Evolutionary conservation across 37 sponge, comb jelly and placozoan species (phyloP).

Genomic region (Crambe crambe): DNA sequence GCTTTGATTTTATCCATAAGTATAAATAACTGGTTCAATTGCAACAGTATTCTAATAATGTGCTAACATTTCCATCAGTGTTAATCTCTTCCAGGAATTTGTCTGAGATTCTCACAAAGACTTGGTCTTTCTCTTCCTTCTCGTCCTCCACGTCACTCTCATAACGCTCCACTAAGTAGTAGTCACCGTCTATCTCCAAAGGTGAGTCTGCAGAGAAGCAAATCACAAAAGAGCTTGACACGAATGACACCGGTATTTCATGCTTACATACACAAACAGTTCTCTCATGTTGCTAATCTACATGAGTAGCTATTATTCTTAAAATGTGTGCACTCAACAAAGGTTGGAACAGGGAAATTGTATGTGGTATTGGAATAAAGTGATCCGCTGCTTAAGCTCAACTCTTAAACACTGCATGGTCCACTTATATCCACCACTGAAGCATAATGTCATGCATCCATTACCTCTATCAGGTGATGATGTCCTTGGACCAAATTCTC

Average conservation of each 20-base stretch:
- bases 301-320: no score
- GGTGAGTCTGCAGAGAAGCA: slow-evolving; percentile 1
- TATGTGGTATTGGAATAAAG: no score
- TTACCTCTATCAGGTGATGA: slow-evolving; percentile 7
- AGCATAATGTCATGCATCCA: neutral
- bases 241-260: no score
- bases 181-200: slow-evolving; percentile 12
- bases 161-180: slow-evolving; percentile 57
- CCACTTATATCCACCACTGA: neutral
- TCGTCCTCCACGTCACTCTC: slow-evolving; percentile 76
- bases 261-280: no score
- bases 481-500: slow-evolving; percentile 5
- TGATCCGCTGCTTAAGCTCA: no score
- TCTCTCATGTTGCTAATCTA: no score
- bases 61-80: slow-evolving; percentile 7
- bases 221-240: no score
- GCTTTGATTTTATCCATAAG: no score
- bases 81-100: slow-evolving; percentile 63
- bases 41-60: neutral
- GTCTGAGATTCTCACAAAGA: slow-evolving; percentile 37
- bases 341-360: no score
- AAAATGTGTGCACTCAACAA: no score
- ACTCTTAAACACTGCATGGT: neutral
- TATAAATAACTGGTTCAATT: no score
- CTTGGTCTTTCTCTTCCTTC: neutral